Base-by-base conservation (phyloP, 2,113 vertebrate species). In the Mola mola region DNA sequence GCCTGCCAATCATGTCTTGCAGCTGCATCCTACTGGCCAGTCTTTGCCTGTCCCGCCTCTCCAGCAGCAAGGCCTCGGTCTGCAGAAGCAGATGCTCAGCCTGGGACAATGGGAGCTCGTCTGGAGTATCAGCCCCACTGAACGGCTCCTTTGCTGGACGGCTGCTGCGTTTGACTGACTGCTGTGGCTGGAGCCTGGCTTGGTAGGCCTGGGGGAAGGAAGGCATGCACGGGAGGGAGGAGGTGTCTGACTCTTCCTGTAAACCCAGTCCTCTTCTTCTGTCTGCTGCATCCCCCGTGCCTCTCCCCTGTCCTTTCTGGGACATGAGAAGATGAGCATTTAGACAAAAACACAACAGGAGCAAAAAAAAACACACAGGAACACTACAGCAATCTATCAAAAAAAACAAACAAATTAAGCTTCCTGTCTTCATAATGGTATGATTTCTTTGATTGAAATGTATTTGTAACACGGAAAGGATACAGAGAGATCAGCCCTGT, bases 21-120 rank as follows among this genome's bases (percentile, higher is more conserved):
- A 90, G 72, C 62, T 52, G 61, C 42, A 19, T 72, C 72, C 76
- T 75, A 46, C 56, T 83, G 31, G 41, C 64, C 60, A 40, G 51
- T 42, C 85, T 76, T 53, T 36, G 78, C 0, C 22, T 16, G 47
- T 69, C 61, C 66, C 79, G 73, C 44, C 38, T 34, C 48, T 79
- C 63, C 36, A 63, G 64, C 51, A 87, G 83, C 57, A 31, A 1
- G 8, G 52, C 34, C 69, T 88, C 83, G 0, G 48, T 55, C 10
- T 19, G 70, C 2, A 20, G 64, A 4, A 89, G 83, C 44, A 63
- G 44, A 58, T 47, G 56, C 3, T 13, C 4, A 0, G 71, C 77
- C 33, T 47, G 37, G 25, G 46, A 48, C 0, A 13, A 53, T 2
- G 26, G 33, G 7, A 83, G 38, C 52, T 65, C 46, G 1, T 20